Percentiles rank a stretch among this genome's conserved stretches.
Conservation (phyloP, 2,888 invertebrate genomes). For the Acronicta psi region DNA sequence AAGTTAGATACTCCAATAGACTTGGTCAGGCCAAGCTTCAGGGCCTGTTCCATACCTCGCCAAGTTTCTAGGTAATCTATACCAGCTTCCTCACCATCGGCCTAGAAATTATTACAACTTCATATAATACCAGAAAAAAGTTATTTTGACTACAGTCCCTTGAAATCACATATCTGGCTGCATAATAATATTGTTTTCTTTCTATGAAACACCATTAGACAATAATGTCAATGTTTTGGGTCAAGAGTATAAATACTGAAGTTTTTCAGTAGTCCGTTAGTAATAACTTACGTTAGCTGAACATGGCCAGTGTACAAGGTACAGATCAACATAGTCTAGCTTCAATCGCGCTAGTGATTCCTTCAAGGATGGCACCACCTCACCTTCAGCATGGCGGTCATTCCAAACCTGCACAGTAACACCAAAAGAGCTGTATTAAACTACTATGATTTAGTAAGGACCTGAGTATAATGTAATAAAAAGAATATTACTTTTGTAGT, state of each 20-base stretch:
- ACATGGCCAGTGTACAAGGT: slow-evolving; percentile 95
- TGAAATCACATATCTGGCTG: no score
- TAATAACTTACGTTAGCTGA: slow-evolving; percentile 81
- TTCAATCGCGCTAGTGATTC: slow-evolving; percentile 91
- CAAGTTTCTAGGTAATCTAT: slow-evolving; percentile 93
- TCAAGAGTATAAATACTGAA: no score
- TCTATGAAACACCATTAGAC: no score
- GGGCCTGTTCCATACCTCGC: slow-evolving; percentile 93
- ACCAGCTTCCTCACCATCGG: slow-evolving; percentile 82
- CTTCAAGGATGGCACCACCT: slow-evolving; percentile 91
- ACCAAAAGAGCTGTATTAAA: background rate
- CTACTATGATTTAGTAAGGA: no score
- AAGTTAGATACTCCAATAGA: slow-evolving; percentile 95
- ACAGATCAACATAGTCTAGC: slow-evolving; percentile 94
- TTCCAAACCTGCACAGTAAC: slow-evolving; percentile 78
- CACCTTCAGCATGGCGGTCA: slow-evolving; percentile 89
- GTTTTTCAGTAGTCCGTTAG: no score
- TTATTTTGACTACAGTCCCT: no score
- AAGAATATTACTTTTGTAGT: slow-evolving; percentile 85
- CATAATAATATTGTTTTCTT: no score
- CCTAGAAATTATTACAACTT: slow-evolving; percentile 56
- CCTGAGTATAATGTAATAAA: no score
- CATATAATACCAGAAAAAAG: no score
- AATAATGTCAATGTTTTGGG: no score
- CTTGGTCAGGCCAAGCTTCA: slow-evolving; percentile 90